Evolutionary conservation across 2,797 vertebrate species (phyloP).

Genomic region (Poecile montanus): DNA sequence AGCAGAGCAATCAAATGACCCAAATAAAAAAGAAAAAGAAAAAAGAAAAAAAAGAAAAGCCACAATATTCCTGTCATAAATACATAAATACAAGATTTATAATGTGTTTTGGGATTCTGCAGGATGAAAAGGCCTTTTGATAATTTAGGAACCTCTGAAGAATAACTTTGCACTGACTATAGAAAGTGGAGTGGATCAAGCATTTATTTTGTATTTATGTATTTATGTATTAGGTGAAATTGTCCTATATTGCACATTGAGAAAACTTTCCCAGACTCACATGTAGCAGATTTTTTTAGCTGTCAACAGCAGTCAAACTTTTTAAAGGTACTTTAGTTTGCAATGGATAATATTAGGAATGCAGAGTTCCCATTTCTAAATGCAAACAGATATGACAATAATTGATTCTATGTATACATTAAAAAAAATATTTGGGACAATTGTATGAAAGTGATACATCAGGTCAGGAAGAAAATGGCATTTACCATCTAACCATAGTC

Average conservation of each 20-base stretch:
- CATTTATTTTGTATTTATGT: not conserved
- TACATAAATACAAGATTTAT: not conserved
- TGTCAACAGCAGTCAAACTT: not conserved
- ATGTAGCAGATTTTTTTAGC: accelerated
- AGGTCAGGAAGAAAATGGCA: not conserved
- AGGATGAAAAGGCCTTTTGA: not conserved
- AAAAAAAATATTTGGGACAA: not conserved
- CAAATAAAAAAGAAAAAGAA: not conserved
- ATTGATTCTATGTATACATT: not conserved
- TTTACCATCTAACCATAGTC: not conserved
- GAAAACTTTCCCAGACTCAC: not conserved
- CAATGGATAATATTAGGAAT: not conserved
- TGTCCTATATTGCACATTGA: not conserved
- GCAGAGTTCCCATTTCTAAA: not conserved
- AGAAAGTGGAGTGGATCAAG: not conserved
- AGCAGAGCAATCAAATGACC: not conserved
- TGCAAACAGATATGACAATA: not conserved
- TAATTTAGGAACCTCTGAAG: not conserved
- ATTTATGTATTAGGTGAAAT: not conserved
- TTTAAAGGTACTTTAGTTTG: not conserved
- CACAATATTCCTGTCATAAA: not conserved
- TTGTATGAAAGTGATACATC: not conserved
- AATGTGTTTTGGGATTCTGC: not conserved
- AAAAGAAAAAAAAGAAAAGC: not conserved
- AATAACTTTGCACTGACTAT: not conserved